Evolutionary conservation across 2,113 vertebrate species (phyloP), one percentile per base, ranked within the genome.

Genomic region (Sarotherodon lohbergeri): DNA sequence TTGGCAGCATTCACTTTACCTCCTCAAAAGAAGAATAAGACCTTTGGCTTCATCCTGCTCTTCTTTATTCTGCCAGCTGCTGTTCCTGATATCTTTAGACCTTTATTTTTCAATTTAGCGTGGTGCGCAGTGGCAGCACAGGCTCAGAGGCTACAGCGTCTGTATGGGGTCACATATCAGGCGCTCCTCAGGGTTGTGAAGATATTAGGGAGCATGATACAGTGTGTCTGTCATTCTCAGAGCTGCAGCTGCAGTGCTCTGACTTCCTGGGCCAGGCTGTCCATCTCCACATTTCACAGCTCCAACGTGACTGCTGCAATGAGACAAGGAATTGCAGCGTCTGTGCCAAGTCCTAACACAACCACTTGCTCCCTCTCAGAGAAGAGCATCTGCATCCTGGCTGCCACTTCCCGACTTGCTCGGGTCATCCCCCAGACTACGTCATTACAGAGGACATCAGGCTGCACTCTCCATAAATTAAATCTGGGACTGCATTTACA

Each of bases 401-500:
- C 91, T 90, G 91, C 86, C 48, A 61, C 93, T 93, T 86, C 87
- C 87, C 71, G 86, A 88, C 89, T 87, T 80, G 83, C 83, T 84
- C 52, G 81, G 95, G 94, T 95, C 92, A 90, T 92, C 91, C 93
- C 90, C 90, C 73, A 84, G 91, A 90, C 91, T 91, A 94, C 93
- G 93, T 94, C 94, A 95, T 92, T 91, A 92, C 81, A 90, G 92
- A 94, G 92, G 86, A 93, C 93, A 93, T 95, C 89, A 90, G 91
- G 91, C 91, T 89, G 92, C 90, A 95, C 92, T 90, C 84, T 92
- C 91, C 90, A 96, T 93, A 94, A 96, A 96, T 96, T 93, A 94
- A 90, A 92, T 88, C 86, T 84, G 76, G 86, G 81, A 85, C 84
- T 92, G 89, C 91, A 89, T 92, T 93, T 91, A 92, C 91, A 86